Conservation (phyloP, 2,797 vertebrate genomes). For the Parauchenoglanis ngamensis region DNA sequence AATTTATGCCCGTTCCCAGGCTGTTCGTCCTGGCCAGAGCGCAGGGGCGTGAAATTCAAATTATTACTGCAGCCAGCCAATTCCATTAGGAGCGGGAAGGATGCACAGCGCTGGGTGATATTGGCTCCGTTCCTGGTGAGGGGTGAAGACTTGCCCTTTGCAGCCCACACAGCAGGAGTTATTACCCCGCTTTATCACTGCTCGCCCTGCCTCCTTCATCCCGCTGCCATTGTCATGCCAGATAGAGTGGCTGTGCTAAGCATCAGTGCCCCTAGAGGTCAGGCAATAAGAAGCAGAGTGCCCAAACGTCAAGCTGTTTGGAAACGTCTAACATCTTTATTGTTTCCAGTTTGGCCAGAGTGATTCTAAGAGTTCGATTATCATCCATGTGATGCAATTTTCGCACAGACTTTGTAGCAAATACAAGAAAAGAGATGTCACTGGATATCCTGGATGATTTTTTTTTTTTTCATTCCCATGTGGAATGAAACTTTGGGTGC, state of each 20-base stretch:
- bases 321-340: slow-evolving; percentile 8
- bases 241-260: slow-evolving; percentile 31
- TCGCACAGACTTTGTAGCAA: not conserved
- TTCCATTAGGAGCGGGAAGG: slow-evolving; percentile 75
- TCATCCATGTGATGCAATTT: no score
- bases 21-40: slow-evolving; percentile 67
- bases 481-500: not conserved
- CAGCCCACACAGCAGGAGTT: slow-evolving; percentile 60
- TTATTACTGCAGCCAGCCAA: slow-evolving; percentile 78
- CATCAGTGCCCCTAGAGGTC: slow-evolving; percentile 39
- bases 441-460: not conserved
- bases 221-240: slow-evolving; percentile 37
- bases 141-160: slow-evolving; percentile 63
- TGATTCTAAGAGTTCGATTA: not conserved
- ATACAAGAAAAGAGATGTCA: not conserved
- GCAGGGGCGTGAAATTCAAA: slow-evolving; percentile 79
- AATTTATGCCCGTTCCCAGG: slow-evolving; percentile 76
- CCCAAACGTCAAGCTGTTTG: slow-evolving; percentile 1
- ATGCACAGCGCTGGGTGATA: slow-evolving; percentile 71
- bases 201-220: slow-evolving; percentile 49
- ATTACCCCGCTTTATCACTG: slow-evolving; percentile 67
- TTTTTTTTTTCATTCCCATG: not conserved
- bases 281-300: slow-evolving; percentile 13
- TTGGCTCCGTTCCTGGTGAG: slow-evolving; percentile 68
- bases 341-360: not conserved